A percentile compares a stretch with the other conserved stretches of the same genome.
Evolutionary conservation across 2,888 invertebrate species (phyloP).

Genomic region (Pristionchus exspectatus): DNA sequence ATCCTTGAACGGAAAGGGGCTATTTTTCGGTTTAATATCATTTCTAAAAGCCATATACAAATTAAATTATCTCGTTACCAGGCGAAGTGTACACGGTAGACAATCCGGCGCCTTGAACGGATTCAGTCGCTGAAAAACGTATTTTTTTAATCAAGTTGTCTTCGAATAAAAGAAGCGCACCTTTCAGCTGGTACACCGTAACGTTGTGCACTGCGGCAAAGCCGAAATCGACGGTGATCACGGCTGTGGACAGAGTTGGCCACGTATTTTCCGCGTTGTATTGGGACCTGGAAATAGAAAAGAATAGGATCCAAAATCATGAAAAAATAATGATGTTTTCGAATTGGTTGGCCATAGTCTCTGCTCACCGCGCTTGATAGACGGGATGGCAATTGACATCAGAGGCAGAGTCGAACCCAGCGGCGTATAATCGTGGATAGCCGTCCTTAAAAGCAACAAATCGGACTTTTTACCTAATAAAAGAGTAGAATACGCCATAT

Average conservation of each 20-base stretch:
- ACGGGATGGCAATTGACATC: not conserved
- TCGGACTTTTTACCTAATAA: not conserved
- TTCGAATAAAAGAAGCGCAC: not conserved
- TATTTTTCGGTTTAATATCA: not conserved
- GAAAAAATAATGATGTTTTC: no score
- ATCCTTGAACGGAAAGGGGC: not conserved
- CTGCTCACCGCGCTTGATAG: not conserved
- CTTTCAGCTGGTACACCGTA: not conserved
- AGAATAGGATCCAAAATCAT: no score
- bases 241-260: not conserved
- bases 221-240: not conserved
- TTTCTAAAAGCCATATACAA: not conserved
- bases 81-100: not conserved
- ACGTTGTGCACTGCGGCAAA: not conserved
- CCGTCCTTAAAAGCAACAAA: not conserved
- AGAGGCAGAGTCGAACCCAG: not conserved
- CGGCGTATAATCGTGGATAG: not conserved
- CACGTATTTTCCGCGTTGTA: not conserved
- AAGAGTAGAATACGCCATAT: no score
- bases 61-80: not conserved
- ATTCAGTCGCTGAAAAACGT: not conserved
- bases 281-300: not conserved
- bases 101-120: not conserved
- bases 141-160: no score
- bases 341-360: no score